These are phyloP conservation scores for Nomada hirtipes DNA, from an alignment of 2,888 invertebrate genomes.

Conservation along the genomic window DNA sequence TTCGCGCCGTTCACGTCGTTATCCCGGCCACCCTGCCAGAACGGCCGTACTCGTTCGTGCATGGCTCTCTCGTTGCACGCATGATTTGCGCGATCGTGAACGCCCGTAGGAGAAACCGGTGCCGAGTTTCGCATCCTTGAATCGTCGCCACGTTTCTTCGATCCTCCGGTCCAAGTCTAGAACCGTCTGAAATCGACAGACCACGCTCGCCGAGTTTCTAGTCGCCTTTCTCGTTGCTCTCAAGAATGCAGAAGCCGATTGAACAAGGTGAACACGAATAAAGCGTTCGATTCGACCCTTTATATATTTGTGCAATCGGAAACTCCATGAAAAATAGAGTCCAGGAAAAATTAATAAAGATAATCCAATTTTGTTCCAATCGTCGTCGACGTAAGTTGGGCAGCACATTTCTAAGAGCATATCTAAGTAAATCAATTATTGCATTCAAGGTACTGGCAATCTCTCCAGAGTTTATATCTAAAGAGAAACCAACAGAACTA, in stretches of 20 bases:
- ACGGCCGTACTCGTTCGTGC: constrained; percentile 21
- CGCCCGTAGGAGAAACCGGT: constrained; percentile 24
- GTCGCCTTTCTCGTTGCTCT: background rate
- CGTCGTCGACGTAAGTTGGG: no score
- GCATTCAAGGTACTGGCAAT: no score
- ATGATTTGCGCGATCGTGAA: constrained; percentile 36
- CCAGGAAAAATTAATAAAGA: background rate
- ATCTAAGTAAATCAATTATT: no score
- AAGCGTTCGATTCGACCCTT: no score
- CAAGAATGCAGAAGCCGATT: background rate
- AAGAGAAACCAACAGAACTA: background rate
- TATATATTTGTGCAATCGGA: no score
- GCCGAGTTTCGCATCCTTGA: constrained; percentile 36
- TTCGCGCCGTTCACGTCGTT: constrained; percentile 54
- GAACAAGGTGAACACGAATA: no score
- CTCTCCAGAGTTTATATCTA: background rate
- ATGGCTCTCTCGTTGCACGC: constrained; percentile 44
- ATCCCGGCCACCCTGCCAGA: constrained; percentile 3
- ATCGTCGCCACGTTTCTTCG: background rate
- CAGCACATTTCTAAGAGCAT: no score
- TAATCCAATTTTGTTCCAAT: no score
- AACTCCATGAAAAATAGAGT: background rate
- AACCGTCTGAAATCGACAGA: background rate
- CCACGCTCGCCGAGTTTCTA: background rate
- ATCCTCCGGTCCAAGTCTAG: background rate